Conservation (phyloP, 2,113 vertebrate genomes). For the Delphinapterus leucas region DNA sequence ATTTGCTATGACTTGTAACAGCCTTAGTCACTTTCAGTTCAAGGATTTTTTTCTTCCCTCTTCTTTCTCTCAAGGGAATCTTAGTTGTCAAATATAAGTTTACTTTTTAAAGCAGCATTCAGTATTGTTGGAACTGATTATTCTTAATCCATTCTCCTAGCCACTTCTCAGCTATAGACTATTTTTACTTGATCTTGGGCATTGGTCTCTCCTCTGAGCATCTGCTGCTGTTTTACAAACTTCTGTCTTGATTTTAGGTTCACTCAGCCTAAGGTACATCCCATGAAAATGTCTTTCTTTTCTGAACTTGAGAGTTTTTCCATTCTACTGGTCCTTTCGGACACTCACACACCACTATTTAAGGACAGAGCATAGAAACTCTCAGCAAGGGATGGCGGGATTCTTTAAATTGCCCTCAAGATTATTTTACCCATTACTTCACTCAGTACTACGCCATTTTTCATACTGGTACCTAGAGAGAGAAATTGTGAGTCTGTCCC, state of each 20-base stretch:
- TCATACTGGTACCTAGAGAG: background rate
- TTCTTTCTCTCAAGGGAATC: background rate
- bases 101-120: background rate
- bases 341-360: background rate
- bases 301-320: background rate
- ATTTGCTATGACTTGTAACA: background rate
- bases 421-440: background rate
- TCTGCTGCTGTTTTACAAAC: background rate
- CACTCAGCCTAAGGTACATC: background rate
- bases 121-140: background rate
- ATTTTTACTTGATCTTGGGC: background rate
- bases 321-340: background rate
- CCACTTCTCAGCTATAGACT: background rate
- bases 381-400: background rate
- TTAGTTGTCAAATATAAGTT: background rate
- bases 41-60: background rate
- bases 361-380: background rate
- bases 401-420: background rate
- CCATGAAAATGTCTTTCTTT: background rate
- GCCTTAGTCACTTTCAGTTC: background rate
- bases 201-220: background rate
- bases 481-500: background rate
- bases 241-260: background rate
- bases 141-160: background rate
- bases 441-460: background rate